A percentile compares a stretch with the other conserved stretches of the same genome.
Evolutionary conservation across 2,797 vertebrate genomes (phyloP).

Genomic region (Pseudomugil tenellus): DNA sequence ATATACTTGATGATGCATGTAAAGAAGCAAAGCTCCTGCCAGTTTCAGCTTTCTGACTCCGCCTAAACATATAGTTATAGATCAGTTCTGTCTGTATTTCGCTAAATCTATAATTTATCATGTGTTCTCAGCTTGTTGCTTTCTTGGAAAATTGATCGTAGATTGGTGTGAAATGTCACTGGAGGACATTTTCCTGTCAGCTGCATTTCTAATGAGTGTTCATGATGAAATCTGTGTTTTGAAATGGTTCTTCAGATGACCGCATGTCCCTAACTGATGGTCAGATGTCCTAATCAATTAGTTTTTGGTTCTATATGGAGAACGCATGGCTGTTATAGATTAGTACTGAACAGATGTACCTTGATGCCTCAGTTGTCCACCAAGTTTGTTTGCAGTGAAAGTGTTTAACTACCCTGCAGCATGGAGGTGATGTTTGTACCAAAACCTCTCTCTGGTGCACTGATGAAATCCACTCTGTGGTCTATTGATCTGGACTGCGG

Average conservation of each 20-base stretch:
- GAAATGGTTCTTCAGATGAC: neutral
- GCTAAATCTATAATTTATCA: neutral
- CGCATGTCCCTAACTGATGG: slow-evolving; percentile 1
- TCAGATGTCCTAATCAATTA: slow-evolving; percentile 36
- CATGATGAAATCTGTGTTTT: slow-evolving; percentile 17
- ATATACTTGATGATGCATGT: neutral
- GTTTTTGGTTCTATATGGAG: neutral
- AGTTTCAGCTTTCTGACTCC: slow-evolving; percentile 9
- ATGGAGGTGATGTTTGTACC: slow-evolving; percentile 40
- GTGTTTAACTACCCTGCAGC: slow-evolving; percentile 22
- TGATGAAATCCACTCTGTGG: slow-evolving; percentile 71
- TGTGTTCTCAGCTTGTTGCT: neutral
- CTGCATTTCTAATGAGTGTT: slow-evolving; percentile 20
- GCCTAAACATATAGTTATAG: neutral
- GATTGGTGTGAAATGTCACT: neutral
- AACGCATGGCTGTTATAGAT: too few species aligned
- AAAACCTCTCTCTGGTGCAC: slow-evolving; percentile 26
- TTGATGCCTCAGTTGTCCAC: neutral
- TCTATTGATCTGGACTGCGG: slow-evolving; percentile 76
- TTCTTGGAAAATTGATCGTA: slow-evolving; percentile 1
- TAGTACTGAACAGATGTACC: slow-evolving; percentile 8
- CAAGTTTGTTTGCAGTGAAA: slow-evolving; percentile 20
- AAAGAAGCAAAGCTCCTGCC: slow-evolving; percentile 6
- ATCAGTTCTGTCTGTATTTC: neutral
- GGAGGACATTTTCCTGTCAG: slow-evolving; percentile 10